phyloP scores from a whole-genome alignment of 2,113 vertebrate genomes.

The Serinus canaria region DNA sequence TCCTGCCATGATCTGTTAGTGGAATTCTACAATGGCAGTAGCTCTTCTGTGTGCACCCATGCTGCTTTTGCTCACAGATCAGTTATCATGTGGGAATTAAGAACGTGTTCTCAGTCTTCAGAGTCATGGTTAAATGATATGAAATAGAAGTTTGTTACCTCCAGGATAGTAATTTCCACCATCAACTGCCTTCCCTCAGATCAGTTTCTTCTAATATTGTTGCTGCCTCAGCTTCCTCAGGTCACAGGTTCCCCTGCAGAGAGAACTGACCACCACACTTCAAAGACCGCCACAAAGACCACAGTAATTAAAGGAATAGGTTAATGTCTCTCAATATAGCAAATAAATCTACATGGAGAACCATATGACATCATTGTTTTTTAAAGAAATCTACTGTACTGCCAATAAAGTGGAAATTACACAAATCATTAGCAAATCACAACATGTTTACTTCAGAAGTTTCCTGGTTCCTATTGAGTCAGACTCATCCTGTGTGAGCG shows the following conservation, averaged over 20 bases:
- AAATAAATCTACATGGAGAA: neutral
- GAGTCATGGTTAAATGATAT: neutral
- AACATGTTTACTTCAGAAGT: neutral
- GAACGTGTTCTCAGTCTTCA: neutral
- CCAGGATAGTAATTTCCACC: neutral
- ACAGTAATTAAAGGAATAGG: neutral
- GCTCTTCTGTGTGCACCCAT: neutral
- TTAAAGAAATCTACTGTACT: neutral
- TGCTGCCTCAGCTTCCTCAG: neutral
- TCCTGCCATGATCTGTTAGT: neutral
- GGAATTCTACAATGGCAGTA: neutral
- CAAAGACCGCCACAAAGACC: neutral
- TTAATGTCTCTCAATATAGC: neutral
- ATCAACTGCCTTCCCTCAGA: neutral
- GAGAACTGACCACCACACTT: neutral
- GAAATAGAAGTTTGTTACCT: neutral
- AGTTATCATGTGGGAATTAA: neutral
- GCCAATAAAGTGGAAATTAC: neutral
- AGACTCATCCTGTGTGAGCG: neutral
- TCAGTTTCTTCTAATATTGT: neutral
- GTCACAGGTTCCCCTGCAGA: neutral
- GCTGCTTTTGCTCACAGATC: neutral
- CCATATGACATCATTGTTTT: neutral
- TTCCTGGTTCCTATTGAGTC: neutral
- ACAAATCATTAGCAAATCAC: neutral